These are phyloP conservation scores for Campoletis raptor DNA, from an alignment of 2,888 invertebrate species.

Conservation along the genomic window DNA sequence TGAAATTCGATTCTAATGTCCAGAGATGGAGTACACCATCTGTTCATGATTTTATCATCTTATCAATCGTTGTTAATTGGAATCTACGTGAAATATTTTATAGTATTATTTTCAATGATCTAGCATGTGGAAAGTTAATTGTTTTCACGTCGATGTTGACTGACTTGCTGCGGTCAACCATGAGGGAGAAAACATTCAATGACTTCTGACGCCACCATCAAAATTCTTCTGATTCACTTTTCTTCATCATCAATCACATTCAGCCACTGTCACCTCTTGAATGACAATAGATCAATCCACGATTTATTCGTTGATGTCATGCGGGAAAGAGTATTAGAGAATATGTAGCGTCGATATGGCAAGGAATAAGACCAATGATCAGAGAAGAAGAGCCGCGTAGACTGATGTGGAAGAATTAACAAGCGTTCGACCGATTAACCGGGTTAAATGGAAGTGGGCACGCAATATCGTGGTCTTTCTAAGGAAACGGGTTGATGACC, in stretches of 20 bases:
- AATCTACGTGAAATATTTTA: background rate
- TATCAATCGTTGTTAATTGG: background rate
- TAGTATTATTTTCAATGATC: background rate
- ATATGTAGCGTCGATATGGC: slow-evolving; percentile 6
- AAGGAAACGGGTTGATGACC: slow-evolving; percentile 79
- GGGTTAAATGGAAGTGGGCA: slow-evolving; percentile 79
- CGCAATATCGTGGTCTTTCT: slow-evolving; percentile 76
- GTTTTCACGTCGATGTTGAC: background rate
- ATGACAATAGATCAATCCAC: background rate
- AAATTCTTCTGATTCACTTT: background rate
- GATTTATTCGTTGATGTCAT: background rate
- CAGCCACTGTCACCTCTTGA: background rate
- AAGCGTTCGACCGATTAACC: slow-evolving; percentile 79
- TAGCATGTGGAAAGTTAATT: background rate
- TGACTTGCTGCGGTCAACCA: background rate
- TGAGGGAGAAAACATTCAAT: background rate
- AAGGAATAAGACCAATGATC: slow-evolving; percentile 63
- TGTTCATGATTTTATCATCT: background rate
- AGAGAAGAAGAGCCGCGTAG: slow-evolving; percentile 70
- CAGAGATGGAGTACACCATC: slow-evolving; percentile 7
- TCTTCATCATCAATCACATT: background rate
- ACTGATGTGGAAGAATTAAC: slow-evolving; percentile 76
- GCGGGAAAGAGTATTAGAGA: background rate
- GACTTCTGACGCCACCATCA: background rate
- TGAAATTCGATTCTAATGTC: slow-evolving; percentile 52